phyloP scores from a whole-genome alignment of 2,888 invertebrate species.

The Eurytoma californica region DNA sequence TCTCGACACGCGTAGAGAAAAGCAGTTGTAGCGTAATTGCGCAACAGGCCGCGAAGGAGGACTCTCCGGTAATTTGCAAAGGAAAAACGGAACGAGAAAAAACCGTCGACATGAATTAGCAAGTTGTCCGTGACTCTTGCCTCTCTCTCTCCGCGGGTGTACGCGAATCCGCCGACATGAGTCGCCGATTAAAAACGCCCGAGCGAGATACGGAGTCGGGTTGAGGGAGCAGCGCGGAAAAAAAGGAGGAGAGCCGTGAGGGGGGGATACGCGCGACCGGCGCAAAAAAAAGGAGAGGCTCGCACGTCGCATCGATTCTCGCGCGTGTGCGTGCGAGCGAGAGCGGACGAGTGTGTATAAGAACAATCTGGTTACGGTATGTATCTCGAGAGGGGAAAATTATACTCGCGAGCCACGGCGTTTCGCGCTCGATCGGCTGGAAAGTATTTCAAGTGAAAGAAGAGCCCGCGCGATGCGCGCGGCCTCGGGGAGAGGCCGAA shows the following conservation, averaged over 20 bases:
- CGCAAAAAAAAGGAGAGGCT: background rate
- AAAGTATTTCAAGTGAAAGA: conserved; percentile 54
- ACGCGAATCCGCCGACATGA: conserved; percentile 10
- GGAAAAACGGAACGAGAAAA: background rate
- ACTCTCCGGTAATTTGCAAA: background rate
- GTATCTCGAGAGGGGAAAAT: conserved; percentile 3
- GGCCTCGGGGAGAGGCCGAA: background rate
- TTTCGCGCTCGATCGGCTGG: conserved; percentile 54
- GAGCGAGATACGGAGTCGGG: background rate
- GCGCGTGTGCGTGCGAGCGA: background rate
- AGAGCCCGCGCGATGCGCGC: conserved; percentile 21
- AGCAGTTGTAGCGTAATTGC: conserved; percentile 2
- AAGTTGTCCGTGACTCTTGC: conserved; percentile 26
- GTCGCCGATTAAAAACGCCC: background rate
- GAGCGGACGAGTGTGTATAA: background rate
- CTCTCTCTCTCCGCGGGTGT: background rate
- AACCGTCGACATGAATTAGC: conserved; percentile 37
- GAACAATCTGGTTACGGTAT: conserved; percentile 34
- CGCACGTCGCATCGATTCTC: background rate
- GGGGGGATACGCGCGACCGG: background rate
- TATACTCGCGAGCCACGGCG: conserved; percentile 17
- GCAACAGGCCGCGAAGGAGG: background rate
- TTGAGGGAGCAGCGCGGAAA: background rate
- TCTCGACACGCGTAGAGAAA: too few relatives aligned
- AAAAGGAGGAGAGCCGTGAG: background rate